Evolutionary conservation across 1,140 invertebrate genomes (phyloP).

Genomic region (Drosophila burlai): DNA sequence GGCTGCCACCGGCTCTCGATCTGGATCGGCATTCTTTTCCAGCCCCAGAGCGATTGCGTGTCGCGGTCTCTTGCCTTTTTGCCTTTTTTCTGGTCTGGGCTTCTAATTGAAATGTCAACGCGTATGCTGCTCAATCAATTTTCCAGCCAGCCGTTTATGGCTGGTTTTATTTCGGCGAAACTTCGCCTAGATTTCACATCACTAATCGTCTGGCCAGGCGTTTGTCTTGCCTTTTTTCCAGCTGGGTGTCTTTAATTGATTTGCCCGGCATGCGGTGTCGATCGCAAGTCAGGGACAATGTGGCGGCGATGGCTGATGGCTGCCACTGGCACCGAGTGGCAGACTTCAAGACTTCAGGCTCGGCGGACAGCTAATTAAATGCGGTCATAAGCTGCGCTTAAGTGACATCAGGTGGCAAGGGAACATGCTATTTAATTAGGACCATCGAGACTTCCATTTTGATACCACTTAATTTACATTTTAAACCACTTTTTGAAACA

Average conservation of each 20-base stretch:
- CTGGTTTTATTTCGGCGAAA: constrained; percentile 47
- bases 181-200: constrained; percentile 47
- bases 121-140: constrained; percentile 64
- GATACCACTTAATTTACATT: neutral
- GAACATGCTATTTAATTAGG: constrained; percentile 9
- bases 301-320: constrained; percentile 45
- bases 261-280: constrained; percentile 51
- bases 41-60: constrained; percentile 47
- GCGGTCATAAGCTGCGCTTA: constrained; percentile 30
- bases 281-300: constrained; percentile 49
- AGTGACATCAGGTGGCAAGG: neutral
- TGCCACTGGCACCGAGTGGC: constrained; percentile 39
- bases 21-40: constrained; percentile 53
- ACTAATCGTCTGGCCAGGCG: constrained; percentile 40
- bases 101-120: constrained; percentile 69
- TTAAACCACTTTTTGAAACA: neutral
- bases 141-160: constrained; percentile 44
- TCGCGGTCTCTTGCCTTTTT: constrained; percentile 12
- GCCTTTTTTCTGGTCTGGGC: constrained; percentile 32
- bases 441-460: constrained; percentile 6
- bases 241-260: constrained; percentile 49
- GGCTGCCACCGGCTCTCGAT: constrained; percentile 18
- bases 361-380: constrained; percentile 52
- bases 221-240: constrained; percentile 32
- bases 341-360: constrained; percentile 29